A percentile compares a stretch with the other conserved stretches of the same genome.
phyloP scores from a whole-genome alignment of 2,113 vertebrate species.

The Hippocampus guttulatus region DNA sequence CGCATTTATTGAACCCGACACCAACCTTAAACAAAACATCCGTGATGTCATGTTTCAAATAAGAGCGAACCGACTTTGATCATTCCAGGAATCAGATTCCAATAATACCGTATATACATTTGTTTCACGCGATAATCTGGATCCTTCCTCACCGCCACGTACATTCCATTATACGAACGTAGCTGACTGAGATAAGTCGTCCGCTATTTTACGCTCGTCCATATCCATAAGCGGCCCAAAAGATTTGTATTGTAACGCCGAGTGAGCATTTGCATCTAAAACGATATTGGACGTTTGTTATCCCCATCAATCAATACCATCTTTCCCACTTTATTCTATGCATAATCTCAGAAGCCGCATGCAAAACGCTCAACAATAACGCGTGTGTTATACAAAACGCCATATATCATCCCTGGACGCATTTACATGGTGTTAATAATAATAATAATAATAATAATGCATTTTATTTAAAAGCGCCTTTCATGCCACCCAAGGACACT shows the following conservation, averaged over 20 bases:
- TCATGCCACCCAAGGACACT: too few relatives aligned
- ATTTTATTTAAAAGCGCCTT: too few relatives aligned
- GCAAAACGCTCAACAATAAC: conserved; percentile 73
- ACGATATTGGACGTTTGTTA: conserved; percentile 74
- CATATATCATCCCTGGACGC: conserved; percentile 73
- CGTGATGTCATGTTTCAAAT: background rate
- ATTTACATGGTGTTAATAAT: conserved; percentile 83
- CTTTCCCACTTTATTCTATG: conserved; percentile 55
- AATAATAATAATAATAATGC: too few relatives aligned
- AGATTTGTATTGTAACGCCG: conserved; percentile 47
- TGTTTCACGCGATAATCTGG: conserved; percentile 10
- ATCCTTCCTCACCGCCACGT: conserved; percentile 22
- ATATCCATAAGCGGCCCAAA: conserved; percentile 52
- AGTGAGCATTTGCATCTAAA: conserved; percentile 78
- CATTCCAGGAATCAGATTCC: background rate
- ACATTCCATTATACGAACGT: conserved; percentile 57
- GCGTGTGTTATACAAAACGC: conserved; percentile 73
- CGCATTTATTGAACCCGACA: background rate
- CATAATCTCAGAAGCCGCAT: conserved; percentile 72
- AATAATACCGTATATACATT: conserved; percentile 3
- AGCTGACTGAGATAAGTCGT: conserved; percentile 57
- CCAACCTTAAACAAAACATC: background rate
- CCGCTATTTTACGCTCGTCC: conserved; percentile 54
- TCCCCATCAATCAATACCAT: conserved; percentile 75
- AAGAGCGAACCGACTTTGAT: background rate